Evolutionary conservation across 1,140 invertebrate genomes (phyloP), one percentile per base, ranked within the genome.

Genomic region (Halictus rubicundus): DNA sequence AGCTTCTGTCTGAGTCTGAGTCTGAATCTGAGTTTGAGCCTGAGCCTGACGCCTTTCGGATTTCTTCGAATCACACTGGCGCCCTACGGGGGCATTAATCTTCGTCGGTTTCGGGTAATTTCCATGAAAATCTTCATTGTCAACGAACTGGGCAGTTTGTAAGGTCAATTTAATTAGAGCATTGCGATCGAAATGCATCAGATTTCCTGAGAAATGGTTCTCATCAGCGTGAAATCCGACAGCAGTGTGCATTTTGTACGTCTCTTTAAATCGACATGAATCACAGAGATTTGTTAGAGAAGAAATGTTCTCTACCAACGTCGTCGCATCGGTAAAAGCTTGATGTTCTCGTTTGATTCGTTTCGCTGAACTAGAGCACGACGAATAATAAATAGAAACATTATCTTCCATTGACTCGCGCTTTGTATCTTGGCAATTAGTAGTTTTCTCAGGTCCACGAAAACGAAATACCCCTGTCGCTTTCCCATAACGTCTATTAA

Each of bases 311-410:
- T 49, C 16, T 16, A 12, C 14, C 23, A 25, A 10, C 60, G 16
- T 37, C 9, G 14, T 49, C n/a, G n/a, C 16, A 23, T 4, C 63
- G 19, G 10, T 37, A 25, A 39, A 39, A 66, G 12, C 46, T 71
- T 71, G 68, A 49, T 27, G 25, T 25, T 37, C 61, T 14, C 25
- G 42, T 19, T 63, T 78, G 27, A 6, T 63, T 71, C 68, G 68
- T 71, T 78, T 71, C 49, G 46, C n/a, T 70, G 61, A 78, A 78
- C 19, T 78, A 71, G 46, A 76, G 74, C 65, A 59, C 74, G 54
- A 68, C 4, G 65, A 25, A 49, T 14, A 21, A 61, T 14, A 21
- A 49, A 60, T 68, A 60, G 74, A 69, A 69, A 57, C 49, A 39
- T 74, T n/a, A 21, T 42, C n/a, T 37, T 66, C 72, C 65, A 66